These are phyloP conservation scores for Laticauda laticaudata DNA, from an alignment of 2,113 vertebrate genomes.

Conservation along the genomic window DNA sequence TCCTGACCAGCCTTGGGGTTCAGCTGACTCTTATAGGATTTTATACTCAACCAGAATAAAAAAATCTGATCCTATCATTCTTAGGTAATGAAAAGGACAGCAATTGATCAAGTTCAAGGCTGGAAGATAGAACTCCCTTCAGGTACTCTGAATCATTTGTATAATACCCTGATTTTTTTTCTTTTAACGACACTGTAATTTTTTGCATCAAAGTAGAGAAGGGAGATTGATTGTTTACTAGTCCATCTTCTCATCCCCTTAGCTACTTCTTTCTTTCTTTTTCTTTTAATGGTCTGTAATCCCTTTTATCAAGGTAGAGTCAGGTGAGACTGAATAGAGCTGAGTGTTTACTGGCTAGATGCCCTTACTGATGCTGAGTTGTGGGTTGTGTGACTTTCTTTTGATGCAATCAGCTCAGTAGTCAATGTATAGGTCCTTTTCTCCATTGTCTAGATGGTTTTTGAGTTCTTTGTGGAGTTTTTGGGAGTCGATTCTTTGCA, in stretches of 20 bases:
- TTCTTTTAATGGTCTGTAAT: neutral
- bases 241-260: too few species aligned
- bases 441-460: too few species aligned
- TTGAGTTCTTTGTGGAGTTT: too few species aligned
- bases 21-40: neutral
- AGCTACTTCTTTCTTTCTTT: neutral
- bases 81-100: neutral
- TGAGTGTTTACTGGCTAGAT: neutral
- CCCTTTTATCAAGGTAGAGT: neutral
- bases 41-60: neutral
- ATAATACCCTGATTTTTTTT: neutral
- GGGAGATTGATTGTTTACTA: too few species aligned
- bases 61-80: neutral
- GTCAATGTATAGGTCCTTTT: too few species aligned
- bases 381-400: too few species aligned
- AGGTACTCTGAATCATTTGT: neutral
- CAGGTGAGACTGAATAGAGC: neutral
- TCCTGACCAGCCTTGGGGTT: neutral
- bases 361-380: neutral
- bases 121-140: neutral
- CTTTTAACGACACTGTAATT: neutral
- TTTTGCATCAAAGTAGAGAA: neutral
- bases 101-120: neutral
- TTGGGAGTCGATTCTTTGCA: too few species aligned
- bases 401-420: too few species aligned